Percentiles rank a stretch among this genome's conserved stretches.
Conservation (phyloP, 1,140 invertebrate species). For the Marisa cornuarietis region DNA sequence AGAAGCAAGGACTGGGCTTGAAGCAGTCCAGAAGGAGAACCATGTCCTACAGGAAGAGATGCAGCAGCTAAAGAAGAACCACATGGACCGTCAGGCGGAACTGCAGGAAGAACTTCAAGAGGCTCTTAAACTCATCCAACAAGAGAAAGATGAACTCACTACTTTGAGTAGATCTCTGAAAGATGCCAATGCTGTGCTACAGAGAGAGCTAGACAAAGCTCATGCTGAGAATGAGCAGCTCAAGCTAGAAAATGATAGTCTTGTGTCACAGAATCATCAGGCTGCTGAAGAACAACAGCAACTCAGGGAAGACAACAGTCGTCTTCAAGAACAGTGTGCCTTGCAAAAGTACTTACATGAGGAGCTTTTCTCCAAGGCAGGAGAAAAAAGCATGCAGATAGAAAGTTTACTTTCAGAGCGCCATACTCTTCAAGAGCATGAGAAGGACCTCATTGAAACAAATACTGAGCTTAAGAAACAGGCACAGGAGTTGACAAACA, state of each 20-base stretch:
- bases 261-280: background rate
- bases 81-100: background rate
- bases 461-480: background rate
- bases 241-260: background rate
- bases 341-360: too few relatives aligned
- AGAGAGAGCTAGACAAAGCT: background rate
- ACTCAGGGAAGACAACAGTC: too few relatives aligned
- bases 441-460: background rate
- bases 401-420: too few relatives aligned
- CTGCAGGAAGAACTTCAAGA: slow-evolving; percentile 3
- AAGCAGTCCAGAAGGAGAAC: background rate
- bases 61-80: background rate
- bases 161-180: background rate
- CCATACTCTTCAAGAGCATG: background rate
- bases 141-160: slow-evolving; percentile 7
- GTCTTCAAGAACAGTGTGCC: too few relatives aligned
- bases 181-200: background rate
- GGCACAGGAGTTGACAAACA: background rate
- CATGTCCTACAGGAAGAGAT: background rate
- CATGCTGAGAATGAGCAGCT: background rate
- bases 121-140: background rate
- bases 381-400: too few relatives aligned
- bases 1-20: background rate
- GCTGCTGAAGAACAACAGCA: too few relatives aligned
- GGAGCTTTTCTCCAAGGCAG: too few relatives aligned